These are phyloP conservation scores for Pygoscelis antarcticus DNA, from an alignment of 2,113 vertebrate species.

Conservation along the genomic window DNA sequence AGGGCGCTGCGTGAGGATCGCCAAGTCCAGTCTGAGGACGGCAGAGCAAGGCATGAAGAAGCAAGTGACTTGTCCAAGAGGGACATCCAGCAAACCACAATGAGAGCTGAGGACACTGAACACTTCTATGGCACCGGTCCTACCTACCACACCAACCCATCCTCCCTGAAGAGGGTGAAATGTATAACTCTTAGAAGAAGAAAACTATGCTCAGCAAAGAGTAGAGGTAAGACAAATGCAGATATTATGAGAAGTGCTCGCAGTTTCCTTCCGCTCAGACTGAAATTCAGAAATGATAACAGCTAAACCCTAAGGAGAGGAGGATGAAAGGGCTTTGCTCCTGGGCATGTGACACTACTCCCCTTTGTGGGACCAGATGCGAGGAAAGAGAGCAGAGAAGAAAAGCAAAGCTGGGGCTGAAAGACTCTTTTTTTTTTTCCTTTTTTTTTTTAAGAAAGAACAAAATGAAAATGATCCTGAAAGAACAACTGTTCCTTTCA, in stretches of 20 bases:
- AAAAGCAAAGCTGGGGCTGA: slow-evolving; percentile 46
- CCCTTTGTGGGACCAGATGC: slow-evolving; percentile 46
- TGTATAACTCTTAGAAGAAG: fast-evolving
- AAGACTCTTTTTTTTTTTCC: background rate
- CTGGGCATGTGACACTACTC: background rate
- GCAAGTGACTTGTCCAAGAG: fast-evolving
- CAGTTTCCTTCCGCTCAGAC: background rate
- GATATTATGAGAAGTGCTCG: fast-evolving
- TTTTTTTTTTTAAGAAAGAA: background rate
- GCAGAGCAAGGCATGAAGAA: background rate
- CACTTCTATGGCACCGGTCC: fast-evolving
- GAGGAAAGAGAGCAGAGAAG: background rate
- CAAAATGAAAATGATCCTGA: slow-evolving; percentile 48
- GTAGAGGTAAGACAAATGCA: background rate
- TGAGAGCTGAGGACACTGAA: background rate
- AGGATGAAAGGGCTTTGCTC: background rate
- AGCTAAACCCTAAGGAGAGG: background rate
- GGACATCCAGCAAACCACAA: background rate
- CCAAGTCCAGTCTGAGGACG: background rate
- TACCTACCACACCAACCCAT: background rate
- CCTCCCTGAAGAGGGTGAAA: background rate
- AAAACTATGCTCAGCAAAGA: background rate
- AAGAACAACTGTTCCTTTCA: slow-evolving; percentile 67
- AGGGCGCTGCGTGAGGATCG: background rate
- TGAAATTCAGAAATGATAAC: background rate